Percentiles rank a stretch among this genome's conserved stretches.
Conservation (phyloP, 2,113 vertebrate genomes). For the Tiliqua scincoides region DNA sequence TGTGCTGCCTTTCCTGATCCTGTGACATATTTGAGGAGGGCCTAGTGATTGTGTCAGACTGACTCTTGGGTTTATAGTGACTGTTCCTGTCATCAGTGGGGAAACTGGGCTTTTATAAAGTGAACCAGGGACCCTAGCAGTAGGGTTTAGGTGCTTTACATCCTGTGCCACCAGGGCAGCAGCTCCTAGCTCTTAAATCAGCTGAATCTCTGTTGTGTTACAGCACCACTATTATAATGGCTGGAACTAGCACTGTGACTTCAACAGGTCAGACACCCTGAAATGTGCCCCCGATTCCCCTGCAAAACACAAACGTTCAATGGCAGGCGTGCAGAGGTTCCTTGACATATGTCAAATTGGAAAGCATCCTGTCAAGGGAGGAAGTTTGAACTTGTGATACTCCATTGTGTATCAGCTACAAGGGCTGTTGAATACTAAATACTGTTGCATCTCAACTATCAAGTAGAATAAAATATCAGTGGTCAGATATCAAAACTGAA, state of each 20-base stretch:
- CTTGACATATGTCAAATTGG: background rate
- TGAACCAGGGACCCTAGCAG: too few species aligned
- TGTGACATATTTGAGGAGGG: too few species aligned
- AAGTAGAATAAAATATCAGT: background rate
- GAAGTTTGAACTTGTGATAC: background rate
- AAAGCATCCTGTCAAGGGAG: background rate
- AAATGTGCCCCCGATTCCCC: background rate
- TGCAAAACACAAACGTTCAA: background rate
- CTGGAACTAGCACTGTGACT: too few species aligned
- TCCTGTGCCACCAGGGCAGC: too few species aligned
- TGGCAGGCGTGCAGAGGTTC: background rate
- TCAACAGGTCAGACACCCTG: background rate
- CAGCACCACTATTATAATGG: too few species aligned
- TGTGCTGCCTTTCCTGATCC: background rate
- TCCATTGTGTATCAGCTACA: background rate
- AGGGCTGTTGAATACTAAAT: background rate
- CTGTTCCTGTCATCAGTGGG: too few species aligned
- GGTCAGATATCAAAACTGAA: background rate
- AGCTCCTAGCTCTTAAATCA: too few species aligned
- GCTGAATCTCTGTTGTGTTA: too few species aligned
- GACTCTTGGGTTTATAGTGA: background rate
- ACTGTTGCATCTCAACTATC: background rate
- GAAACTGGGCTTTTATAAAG: too few species aligned
- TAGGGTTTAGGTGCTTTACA: too few species aligned
- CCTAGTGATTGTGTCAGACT: background rate